These are phyloP conservation scores for Gallinago jamesoni DNA, from an alignment of 2,113 vertebrate genomes.

Conservation along the genomic window DNA sequence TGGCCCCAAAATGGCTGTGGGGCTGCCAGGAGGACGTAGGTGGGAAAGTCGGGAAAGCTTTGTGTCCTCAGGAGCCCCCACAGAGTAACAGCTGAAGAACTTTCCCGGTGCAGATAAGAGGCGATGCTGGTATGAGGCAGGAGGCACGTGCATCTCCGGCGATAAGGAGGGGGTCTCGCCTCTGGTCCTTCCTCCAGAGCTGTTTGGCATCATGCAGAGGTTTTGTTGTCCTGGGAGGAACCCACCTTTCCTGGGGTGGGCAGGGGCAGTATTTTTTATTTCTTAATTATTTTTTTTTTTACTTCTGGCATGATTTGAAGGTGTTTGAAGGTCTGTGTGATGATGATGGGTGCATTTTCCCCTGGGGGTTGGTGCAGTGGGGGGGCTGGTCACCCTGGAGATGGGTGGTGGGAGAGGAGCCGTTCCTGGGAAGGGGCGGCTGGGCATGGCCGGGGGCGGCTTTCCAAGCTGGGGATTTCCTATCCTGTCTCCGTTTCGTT, in stretches of 20 bases:
- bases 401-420: accelerated
- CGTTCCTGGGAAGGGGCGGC: accelerated
- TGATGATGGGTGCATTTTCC: not conserved
- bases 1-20: not conserved
- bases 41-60: not conserved
- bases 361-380: accelerated
- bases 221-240: not conserved
- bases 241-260: not conserved
- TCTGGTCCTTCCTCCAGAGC: not conserved
- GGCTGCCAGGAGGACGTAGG: accelerated
- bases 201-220: not conserved
- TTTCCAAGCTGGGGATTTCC: constrained; percentile 29
- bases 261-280: not conserved
- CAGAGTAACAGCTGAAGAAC: not conserved
- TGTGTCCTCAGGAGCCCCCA: not conserved
- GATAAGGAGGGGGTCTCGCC: not conserved
- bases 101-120: accelerated
- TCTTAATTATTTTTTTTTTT: not conserved
- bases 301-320: accelerated
- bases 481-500: not conserved
- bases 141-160: not conserved
- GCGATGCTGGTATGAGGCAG: accelerated
- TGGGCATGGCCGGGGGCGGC: not conserved
- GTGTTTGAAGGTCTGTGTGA: not conserved
- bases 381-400: not conserved